phyloP scores from a whole-genome alignment of 2,797 vertebrate genomes.

The Steatocranus sp. region DNA sequence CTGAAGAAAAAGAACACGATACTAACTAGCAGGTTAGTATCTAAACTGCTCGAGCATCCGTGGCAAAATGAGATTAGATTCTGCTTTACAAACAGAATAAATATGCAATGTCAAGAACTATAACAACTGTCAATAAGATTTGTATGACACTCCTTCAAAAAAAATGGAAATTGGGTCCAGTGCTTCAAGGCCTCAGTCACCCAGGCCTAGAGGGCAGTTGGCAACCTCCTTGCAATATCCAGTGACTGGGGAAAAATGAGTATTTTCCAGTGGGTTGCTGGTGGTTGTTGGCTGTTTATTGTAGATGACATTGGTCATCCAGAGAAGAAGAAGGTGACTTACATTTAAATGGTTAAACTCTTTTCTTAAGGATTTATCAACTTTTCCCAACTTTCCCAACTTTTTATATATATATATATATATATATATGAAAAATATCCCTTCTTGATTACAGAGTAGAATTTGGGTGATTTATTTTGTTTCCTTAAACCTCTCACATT shows the following conservation, averaged over 20 bases:
- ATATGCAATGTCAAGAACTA: background rate
- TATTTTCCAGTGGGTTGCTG: background rate
- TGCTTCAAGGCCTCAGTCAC: background rate
- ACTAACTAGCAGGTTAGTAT: background rate
- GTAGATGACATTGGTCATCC: background rate
- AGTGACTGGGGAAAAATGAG: background rate
- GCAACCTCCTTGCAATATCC: background rate
- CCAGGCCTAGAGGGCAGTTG: background rate
- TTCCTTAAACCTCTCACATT: background rate
- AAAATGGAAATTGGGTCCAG: background rate
- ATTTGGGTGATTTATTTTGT: background rate
- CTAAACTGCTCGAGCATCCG: background rate
- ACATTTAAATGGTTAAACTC: background rate
- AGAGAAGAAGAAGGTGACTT: background rate
- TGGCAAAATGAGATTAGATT: background rate
- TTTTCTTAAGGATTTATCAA: background rate
- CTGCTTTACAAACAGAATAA: background rate
- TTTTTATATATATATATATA: too few species aligned
- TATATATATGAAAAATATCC: background rate
- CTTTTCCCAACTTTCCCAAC: too few species aligned
- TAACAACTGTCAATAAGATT: background rate
- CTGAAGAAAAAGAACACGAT: background rate
- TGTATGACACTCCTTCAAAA: background rate
- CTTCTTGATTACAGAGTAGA: background rate
- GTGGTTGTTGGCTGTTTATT: background rate